These are phyloP conservation scores for Micromesistius poutassou DNA, from an alignment of 2,797 vertebrate species.

Conservation along the genomic window DNA sequence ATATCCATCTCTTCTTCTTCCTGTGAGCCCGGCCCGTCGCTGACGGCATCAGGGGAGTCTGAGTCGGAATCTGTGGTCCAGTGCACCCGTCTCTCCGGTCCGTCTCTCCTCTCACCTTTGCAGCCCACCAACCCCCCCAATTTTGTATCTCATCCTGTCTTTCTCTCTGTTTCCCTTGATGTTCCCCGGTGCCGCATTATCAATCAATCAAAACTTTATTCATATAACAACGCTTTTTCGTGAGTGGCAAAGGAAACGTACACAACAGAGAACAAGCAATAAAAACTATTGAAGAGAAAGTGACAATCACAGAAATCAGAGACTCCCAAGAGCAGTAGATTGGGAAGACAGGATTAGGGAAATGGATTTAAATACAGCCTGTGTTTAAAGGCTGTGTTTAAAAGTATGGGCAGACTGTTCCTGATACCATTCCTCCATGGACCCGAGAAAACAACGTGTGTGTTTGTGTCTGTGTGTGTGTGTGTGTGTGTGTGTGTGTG, in stretches of 20 bases:
- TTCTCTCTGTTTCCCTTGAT: background rate
- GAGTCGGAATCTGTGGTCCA: background rate
- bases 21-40: background rate
- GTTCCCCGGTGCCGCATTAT: background rate
- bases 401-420: background rate
- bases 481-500: conserved; percentile 9
- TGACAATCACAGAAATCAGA: background rate
- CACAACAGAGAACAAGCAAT: background rate
- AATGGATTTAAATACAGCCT: background rate
- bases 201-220: background rate
- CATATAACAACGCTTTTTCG: background rate
- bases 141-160: background rate
- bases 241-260: background rate
- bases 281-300: background rate
- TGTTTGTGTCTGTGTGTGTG: background rate
- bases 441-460: background rate
- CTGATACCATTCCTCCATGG: background rate
- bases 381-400: background rate
- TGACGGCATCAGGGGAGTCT: background rate
- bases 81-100: background rate
- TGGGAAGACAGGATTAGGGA: background rate
- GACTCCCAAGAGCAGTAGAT: background rate
- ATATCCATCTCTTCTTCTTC: background rate
- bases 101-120: background rate
- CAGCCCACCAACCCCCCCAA: background rate